A percentile compares a stretch with the other conserved stretches of the same genome.
These are phyloP conservation scores for Meandrusa payeni DNA, from an alignment of 2,888 invertebrate species.

Conservation along the genomic window DNA sequence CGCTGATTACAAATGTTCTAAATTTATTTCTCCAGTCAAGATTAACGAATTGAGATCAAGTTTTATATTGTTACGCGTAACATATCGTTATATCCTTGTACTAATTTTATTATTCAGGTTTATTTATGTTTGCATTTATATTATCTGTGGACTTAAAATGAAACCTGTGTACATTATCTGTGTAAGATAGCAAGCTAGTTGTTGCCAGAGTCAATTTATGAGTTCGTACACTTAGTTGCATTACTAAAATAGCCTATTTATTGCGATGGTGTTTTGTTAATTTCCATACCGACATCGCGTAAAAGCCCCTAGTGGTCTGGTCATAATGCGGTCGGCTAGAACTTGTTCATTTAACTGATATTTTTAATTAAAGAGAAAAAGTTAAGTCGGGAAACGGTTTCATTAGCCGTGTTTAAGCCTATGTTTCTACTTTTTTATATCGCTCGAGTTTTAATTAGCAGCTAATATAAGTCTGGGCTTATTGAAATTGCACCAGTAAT, in stretches of 20 bases:
- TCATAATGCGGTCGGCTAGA: constrained; percentile 22
- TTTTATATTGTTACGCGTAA: background rate
- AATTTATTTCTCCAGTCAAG: constrained; percentile 41
- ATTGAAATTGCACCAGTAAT: constrained; percentile 46
- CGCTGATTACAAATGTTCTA: constrained; percentile 61
- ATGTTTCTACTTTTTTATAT: constrained; percentile 41
- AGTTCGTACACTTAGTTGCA: constrained; percentile 19
- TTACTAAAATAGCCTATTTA: constrained; percentile 29
- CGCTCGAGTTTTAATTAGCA: constrained; percentile 41
- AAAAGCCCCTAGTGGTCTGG: constrained; percentile 28
- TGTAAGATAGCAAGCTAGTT: constrained; percentile 10
- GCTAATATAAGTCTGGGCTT: constrained; percentile 38
- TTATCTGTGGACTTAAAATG: constrained; percentile 16
- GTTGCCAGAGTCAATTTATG: constrained; percentile 18
- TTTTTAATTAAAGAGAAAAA: constrained; percentile 42
- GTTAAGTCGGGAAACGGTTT: constrained; percentile 33
- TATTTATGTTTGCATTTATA: background rate
- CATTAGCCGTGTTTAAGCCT: constrained; percentile 39
- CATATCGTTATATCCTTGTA: background rate
- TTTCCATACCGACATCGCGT: constrained; percentile 35
- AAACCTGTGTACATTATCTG: constrained; percentile 22
- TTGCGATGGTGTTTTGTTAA: constrained; percentile 33
- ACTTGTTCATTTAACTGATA: constrained; percentile 36
- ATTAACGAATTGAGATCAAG: constrained; percentile 12
- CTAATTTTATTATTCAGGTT: constrained; percentile 6